Evolutionary conservation across 1,140 invertebrate genomes (phyloP).

Genomic region (Chlorops oryzae): DNA sequence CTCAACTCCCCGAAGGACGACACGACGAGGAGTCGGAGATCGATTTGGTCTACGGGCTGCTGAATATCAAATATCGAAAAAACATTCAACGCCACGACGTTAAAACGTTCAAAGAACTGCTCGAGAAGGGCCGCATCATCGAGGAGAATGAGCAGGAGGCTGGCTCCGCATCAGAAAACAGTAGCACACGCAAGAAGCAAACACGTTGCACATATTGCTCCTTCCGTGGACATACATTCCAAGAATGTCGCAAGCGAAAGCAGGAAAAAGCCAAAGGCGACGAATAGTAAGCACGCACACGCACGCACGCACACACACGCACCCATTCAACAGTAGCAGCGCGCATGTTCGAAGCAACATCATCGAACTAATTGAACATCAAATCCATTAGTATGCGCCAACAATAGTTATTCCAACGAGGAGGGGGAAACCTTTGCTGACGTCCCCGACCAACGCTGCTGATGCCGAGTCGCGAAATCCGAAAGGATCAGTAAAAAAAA

Average conservation of each 20-base stretch:
- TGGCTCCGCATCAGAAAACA: background rate
- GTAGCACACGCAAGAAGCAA: background rate
- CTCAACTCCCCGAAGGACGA: slow-evolving; percentile 34
- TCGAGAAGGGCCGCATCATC: slow-evolving; percentile 39
- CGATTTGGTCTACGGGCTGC: slow-evolving; percentile 40
- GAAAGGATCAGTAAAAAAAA: no score
- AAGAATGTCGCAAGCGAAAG: slow-evolving; percentile 14
- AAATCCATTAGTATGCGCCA: background rate
- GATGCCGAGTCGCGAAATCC: no score
- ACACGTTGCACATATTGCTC: slow-evolving; percentile 15
- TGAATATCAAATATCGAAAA: slow-evolving; percentile 40
- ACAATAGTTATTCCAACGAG: no score
- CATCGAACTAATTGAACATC: background rate
- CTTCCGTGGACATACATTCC: slow-evolving; percentile 13
- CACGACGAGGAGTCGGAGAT: slow-evolving; percentile 41
- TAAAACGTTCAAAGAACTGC: slow-evolving; percentile 30
- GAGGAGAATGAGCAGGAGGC: slow-evolving; percentile 34
- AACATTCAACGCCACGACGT: slow-evolving; percentile 31
- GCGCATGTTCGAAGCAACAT: no score
- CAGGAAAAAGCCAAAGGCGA: background rate
- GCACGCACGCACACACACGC: background rate
- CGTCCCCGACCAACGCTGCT: no score
- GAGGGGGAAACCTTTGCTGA: no score
- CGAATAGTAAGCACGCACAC: background rate
- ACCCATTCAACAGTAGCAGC: background rate